Conservation (phyloP, 2,888 invertebrate species). For the Nipponacmea schrenckii region DNA sequence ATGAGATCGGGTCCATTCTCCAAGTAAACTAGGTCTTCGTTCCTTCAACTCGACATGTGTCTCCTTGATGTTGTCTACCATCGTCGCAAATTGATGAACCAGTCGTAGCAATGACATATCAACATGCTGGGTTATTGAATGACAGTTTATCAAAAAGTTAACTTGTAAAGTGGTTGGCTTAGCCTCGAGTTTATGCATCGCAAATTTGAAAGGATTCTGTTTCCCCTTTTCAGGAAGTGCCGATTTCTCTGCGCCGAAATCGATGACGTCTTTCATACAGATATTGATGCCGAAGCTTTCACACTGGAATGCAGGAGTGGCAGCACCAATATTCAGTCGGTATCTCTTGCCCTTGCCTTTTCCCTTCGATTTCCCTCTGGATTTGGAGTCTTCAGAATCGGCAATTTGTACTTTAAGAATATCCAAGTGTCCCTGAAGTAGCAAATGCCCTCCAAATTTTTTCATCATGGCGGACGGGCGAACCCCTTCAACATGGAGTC, state of each 20-base stretch:
- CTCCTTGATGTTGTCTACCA: slow-evolving; percentile 97
- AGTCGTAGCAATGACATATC: slow-evolving; percentile 94
- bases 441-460: slow-evolving; percentile 83
- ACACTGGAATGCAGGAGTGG: slow-evolving; percentile 88
- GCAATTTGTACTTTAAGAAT: slow-evolving; percentile 92
- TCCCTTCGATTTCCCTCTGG: slow-evolving; percentile 39
- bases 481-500: slow-evolving; percentile 78
- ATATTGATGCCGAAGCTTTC: slow-evolving; percentile 90
- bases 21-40: slow-evolving; percentile 68
- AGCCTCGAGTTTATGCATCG: slow-evolving; percentile 66
- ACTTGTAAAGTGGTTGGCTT: slow-evolving; percentile 84
- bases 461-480: slow-evolving; percentile 76
- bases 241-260: slow-evolving; percentile 73
- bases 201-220: slow-evolving; percentile 49
- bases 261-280: slow-evolving; percentile 88
- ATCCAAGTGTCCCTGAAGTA: slow-evolving; percentile 79
- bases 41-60: slow-evolving; percentile 90
- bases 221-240: slow-evolving; percentile 32
- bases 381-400: slow-evolving; percentile 77
- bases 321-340: slow-evolving; percentile 14
- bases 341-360: slow-evolving; percentile 40
- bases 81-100: slow-evolving; percentile 94
- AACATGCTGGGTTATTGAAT: slow-evolving; percentile 91
- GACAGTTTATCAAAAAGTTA: slow-evolving; percentile 87
- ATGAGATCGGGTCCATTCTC: slow-evolving; percentile 59